Base-by-base conservation (phyloP, 2,888 invertebrate genomes). In the Beris chalybata region DNA sequence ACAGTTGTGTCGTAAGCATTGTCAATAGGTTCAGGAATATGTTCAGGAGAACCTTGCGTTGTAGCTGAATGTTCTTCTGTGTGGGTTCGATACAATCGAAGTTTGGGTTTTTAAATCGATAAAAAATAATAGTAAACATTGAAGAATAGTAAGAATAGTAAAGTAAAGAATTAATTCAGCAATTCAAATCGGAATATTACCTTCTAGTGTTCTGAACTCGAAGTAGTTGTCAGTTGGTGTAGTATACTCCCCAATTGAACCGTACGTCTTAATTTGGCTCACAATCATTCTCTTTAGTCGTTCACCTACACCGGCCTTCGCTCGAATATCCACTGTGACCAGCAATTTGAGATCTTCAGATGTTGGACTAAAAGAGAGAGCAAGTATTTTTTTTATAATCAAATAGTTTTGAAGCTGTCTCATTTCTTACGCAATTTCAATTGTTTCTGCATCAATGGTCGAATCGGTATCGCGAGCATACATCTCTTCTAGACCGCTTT, bases 341-440 rank as follows among this genome's bases (percentile, higher is more conserved):
- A 52, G 38, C 12, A 52, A 32, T 13, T 52, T 61, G 4, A 61
- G 9, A 1, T 38, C 9, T 38, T 9, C 48, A 48, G 48, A 12
- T 11, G 9, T 15, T 52, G 5, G 4, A 52, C 22, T 48, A 15
- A 48, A 48, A 48, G 1, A n/a, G 15, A 48, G 3, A 13, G 1
- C 2, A 48, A 11, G 5, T 3, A 48, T 6, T 15, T 13, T 6
- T n/a, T 13, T 13, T 48, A 48, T 48, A 15, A 12, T 52, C 2
- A 5, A 52, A 52, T 22, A 22, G 2, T 7, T 31, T 30, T 7
- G 32, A 32, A 58, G 3, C 22, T 22, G 3, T 22, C 22, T 22
- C 22, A 22, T 22, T 22, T 22, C 68, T 66, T 54, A 69, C 68
- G 12, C 38, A 30, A 69, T 64, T 45, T 66, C 54, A 50, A 66